Evolutionary conservation across 2,797 vertebrate genomes (phyloP).

Genomic region (Alfaro cultratus): DNA sequence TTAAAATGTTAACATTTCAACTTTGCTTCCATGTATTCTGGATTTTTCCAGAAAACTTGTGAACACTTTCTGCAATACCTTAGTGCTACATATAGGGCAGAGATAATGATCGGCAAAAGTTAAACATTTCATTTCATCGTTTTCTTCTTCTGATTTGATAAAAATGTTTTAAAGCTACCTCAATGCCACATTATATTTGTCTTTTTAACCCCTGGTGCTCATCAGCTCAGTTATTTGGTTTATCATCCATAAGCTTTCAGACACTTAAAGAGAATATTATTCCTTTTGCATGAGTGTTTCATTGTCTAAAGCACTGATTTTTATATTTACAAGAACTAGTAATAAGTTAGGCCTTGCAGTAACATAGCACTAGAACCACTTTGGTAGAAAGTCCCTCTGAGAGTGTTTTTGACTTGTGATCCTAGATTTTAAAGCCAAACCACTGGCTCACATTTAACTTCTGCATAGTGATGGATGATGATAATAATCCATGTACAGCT

Average conservation of each 20-base stretch:
- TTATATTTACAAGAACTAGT: neutral
- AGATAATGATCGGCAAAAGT: neutral
- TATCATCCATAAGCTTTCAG: neutral
- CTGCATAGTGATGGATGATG: slow-evolving; percentile 10
- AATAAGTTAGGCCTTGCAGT: neutral
- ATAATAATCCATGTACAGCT: slow-evolving; percentile 12
- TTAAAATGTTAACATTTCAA: no score
- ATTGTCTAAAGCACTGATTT: neutral
- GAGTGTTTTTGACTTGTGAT: slow-evolving; percentile 1
- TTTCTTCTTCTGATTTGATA: neutral
- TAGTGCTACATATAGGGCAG: neutral
- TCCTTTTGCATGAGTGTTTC: neutral
- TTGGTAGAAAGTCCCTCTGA: neutral
- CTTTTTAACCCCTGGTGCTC: neutral
- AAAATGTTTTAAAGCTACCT: neutral
- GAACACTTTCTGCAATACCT: neutral
- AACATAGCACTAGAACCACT: neutral
- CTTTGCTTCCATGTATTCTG: no score
- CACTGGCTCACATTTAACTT: slow-evolving; percentile 36
- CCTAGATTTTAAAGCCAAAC: slow-evolving; percentile 24
- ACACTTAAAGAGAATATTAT: neutral
- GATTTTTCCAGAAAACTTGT: neutral
- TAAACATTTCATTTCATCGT: neutral
- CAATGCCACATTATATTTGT: neutral
- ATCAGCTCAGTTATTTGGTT: neutral